Evolutionary conservation across 2,797 vertebrate genomes (phyloP).

Genomic region (Lophius americanus): DNA sequence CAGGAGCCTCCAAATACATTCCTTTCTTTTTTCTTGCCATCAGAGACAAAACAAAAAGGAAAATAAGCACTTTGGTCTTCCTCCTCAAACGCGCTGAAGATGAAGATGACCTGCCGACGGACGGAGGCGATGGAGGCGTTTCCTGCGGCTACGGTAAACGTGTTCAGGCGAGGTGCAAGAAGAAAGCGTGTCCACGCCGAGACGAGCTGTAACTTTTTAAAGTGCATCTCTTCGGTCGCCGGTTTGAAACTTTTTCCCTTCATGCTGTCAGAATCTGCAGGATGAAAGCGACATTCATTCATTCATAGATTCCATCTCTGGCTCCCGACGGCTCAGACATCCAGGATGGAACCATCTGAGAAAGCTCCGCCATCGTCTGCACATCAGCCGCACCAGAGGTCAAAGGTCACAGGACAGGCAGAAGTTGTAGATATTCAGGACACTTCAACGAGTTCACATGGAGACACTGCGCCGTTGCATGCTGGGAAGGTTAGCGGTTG

Average conservation of each 20-base stretch:
- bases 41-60: constrained; percentile 50
- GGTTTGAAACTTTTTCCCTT: too few relatives aligned
- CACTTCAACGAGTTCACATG: not conserved
- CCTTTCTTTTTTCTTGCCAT: constrained; percentile 73
- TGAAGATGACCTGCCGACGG: constrained; percentile 25
- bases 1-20: constrained; percentile 82
- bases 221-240: constrained; percentile 84
- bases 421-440: too few relatives aligned
- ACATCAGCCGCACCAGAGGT: too few relatives aligned
- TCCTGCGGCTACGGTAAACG: constrained; percentile 10
- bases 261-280: too few relatives aligned
- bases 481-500: not conserved
- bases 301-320: too few relatives aligned
- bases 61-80: constrained; percentile 95
- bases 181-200: constrained; percentile 53
- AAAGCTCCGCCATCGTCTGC: too few relatives aligned
- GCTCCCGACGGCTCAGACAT: too few relatives aligned
- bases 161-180: constrained; percentile 70
- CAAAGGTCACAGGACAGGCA: too few relatives aligned
- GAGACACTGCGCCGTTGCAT: not conserved
- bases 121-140: constrained; percentile 10
- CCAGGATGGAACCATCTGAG: too few relatives aligned
- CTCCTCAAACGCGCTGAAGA: constrained; percentile 72
- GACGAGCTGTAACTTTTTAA: constrained; percentile 79
- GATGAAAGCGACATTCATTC: too few relatives aligned